Base-by-base conservation (phyloP, 2,113 vertebrate genomes). In the Indicator indicator region DNA sequence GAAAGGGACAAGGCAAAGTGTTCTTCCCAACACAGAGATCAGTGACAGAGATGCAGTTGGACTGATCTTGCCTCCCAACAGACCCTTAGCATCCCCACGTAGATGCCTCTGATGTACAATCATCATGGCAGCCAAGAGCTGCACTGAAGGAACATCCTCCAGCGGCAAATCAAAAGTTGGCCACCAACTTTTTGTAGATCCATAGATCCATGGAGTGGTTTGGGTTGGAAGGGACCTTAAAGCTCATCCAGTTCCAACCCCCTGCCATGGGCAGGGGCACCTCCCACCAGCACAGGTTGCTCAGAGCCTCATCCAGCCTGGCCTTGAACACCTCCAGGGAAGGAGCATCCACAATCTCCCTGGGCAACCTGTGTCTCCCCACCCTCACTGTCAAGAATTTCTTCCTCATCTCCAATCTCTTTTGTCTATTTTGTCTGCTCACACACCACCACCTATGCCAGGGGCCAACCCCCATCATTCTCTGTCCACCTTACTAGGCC, bases 111-210 rank as follows among this genome's bases (percentile, higher is more conserved):
- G 40, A 14, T 63, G 72, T 60, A 11, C 17, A 3, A 46, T 3
- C 1, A 0, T 12, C 38, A 32, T 0, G 6, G 46, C 60, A 80
- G 80, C 76, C 33, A 59, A 59, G 24, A 6, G 4, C 3, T 38
- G 74, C 10, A 7, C 50, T 23, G 1, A 0, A 12, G 46, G 59
- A 65, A 46, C 72, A 55, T 8, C 74, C 44, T 28, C 27, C 75
- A 5, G 38, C 4, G 33, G 16, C 79, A 59, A 23, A 33, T 5
- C 36, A 59, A 69, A 77, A 55, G 12, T 16, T 54, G 54, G 24
- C 50, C 46, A 48, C 46, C 18, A 20, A 9, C 46, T 48, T 18
- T 20, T 18, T 5, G 19, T 48, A 48, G 46, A 48, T 48, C 46
- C 46, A 48, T 20, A 48, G 46, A 48, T 48, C 18, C 46, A 48